Evolutionary conservation across 1,140 invertebrate species (phyloP).

Genomic region (Drosophila sucinea): DNA sequence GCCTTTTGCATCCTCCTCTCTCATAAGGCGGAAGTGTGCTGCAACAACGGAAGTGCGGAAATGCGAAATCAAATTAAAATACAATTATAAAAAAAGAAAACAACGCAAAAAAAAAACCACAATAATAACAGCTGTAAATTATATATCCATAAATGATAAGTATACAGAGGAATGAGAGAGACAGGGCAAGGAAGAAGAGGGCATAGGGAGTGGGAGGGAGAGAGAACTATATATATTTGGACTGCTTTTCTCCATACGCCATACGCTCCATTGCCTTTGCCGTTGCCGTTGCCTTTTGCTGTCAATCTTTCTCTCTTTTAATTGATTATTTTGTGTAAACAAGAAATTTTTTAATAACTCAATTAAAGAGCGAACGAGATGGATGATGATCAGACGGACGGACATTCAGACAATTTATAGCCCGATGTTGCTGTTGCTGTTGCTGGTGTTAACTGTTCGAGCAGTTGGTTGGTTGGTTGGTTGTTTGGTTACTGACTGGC

Average conservation of each 20-base stretch:
- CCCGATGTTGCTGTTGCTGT: not conserved
- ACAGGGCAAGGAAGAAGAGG: not conserved
- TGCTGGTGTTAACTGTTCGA: constrained; percentile 29
- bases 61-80: constrained; percentile 12
- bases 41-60: constrained; percentile 34
- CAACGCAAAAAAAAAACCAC: constrained; percentile 24
- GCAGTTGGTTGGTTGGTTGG: constrained; percentile 4
- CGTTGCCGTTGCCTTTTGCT: not conserved
- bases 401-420: constrained; percentile 3
- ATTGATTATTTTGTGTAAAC: constrained; percentile 60
- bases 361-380: constrained; percentile 47
- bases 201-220: not conserved
- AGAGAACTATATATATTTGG: not conserved
- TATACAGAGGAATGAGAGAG: not conserved
- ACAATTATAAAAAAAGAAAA: constrained; percentile 32
- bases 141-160: constrained; percentile 12
- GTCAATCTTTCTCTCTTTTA: constrained; percentile 6
- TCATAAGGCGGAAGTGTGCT: constrained; percentile 37
- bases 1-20: constrained; percentile 24
- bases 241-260: not conserved
- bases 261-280: too few species aligned
- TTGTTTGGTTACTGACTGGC: constrained; percentile 9
- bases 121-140: constrained; percentile 46
- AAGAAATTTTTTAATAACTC: constrained; percentile 72
- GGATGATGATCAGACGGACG: constrained; percentile 9